phyloP scores from a whole-genome alignment of 2,113 vertebrate genomes.

The Passer domesticus region DNA sequence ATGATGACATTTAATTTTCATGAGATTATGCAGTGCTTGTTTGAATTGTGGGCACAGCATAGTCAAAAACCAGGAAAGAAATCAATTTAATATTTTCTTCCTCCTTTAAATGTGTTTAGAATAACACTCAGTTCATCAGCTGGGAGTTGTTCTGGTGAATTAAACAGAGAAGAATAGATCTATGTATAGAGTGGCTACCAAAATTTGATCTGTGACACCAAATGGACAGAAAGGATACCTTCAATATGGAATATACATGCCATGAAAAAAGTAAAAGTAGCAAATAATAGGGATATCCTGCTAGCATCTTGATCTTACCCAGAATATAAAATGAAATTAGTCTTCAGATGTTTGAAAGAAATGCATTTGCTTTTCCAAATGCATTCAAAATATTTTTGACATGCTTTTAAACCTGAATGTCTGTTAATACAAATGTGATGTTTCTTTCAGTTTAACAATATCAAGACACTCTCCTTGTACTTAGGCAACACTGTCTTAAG shows the following conservation, averaged over 20 bases:
- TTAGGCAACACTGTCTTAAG: not conserved
- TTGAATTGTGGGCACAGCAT: not conserved
- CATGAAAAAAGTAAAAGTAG: not conserved
- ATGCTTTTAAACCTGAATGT: not conserved
- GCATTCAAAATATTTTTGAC: not conserved
- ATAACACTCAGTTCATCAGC: not conserved
- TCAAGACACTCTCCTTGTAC: not conserved
- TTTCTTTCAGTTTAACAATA: not conserved
- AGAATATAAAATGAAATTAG: not conserved
- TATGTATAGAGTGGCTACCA: fast-evolving
- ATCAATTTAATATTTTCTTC: not conserved
- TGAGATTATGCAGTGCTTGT: not conserved
- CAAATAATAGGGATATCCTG: not conserved
- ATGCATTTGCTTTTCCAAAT: not conserved
- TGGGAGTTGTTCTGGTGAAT: not conserved
- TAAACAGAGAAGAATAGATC: not conserved
- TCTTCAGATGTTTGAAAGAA: not conserved
- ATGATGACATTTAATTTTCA: not conserved
- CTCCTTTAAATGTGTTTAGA: not conserved
- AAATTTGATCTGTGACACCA: not conserved
- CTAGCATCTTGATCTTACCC: not conserved
- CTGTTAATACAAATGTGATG: not conserved
- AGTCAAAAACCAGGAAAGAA: not conserved
- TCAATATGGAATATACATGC: not conserved
- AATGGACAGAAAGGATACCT: not conserved